phyloP scores from a whole-genome alignment of 2,113 vertebrate genomes.

The Pongo pygmaeus region DNA sequence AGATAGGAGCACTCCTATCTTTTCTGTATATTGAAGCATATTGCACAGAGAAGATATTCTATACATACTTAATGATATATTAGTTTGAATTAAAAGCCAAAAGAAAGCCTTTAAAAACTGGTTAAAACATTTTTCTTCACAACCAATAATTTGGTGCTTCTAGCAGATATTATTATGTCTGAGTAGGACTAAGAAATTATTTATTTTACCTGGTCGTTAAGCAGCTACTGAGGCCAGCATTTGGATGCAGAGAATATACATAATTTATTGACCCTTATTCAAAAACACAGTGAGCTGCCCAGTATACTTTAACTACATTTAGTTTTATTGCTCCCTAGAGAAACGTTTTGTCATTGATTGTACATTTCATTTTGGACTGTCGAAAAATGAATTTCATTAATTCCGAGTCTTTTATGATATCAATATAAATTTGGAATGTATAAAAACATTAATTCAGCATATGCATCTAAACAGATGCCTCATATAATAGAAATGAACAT shows the following conservation, averaged over 20 bases:
- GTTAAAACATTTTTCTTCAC: background rate
- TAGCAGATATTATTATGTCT: conserved; percentile 42
- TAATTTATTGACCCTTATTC: conserved; percentile 60
- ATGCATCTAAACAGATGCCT: conserved; percentile 16
- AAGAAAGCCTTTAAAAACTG: background rate
- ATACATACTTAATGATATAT: background rate
- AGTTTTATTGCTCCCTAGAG: conserved; percentile 67
- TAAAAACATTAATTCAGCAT: conserved; percentile 33
- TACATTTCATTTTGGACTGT: conserved; percentile 61
- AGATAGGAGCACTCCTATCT: background rate
- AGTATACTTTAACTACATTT: conserved; percentile 54
- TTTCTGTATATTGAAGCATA: background rate
- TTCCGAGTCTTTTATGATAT: conserved; percentile 52
- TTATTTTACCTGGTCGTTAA: conserved; percentile 70
- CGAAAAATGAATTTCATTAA: conserved; percentile 56
- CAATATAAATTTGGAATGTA: conserved; percentile 56
- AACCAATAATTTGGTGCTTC: background rate
- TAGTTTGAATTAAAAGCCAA: background rate
- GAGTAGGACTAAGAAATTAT: conserved; percentile 19
- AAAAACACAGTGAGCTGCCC: conserved; percentile 29
- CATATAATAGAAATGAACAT: conserved; percentile 48
- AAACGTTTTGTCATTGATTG: conserved; percentile 61
- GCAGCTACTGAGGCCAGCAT: conserved; percentile 42
- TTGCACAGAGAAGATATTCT: background rate
- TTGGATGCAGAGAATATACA: conserved; percentile 37